phyloP scores from a whole-genome alignment of 2,797 vertebrate species.

The Falco concolor region DNA sequence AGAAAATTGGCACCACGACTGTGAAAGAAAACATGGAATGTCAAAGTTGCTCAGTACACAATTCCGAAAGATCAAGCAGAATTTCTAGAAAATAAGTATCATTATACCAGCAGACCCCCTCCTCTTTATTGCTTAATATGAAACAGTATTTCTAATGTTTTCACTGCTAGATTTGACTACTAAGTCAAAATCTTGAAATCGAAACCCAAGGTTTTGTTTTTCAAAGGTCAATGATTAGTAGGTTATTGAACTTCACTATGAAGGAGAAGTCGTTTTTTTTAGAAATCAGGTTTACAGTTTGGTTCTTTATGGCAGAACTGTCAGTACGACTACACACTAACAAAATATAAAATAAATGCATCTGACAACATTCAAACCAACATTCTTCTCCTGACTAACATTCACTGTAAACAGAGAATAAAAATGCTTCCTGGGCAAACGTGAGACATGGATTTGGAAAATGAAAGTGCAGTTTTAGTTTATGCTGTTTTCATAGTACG shows the following conservation, averaged over 20 bases:
- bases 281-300: background rate
- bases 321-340: background rate
- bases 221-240: background rate
- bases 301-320: background rate
- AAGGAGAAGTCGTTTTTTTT: background rate
- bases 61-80: background rate
- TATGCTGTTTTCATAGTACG: background rate
- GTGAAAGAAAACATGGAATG: slow-evolving; percentile 7
- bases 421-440: background rate
- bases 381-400: background rate
- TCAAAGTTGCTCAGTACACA: background rate
- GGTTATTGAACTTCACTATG: background rate
- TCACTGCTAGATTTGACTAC: background rate
- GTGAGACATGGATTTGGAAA: background rate
- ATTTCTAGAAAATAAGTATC: background rate
- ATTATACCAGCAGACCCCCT: too few species aligned
- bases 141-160: background rate
- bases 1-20: slow-evolving; percentile 95
- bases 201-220: background rate
- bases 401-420: background rate
- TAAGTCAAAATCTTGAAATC: background rate
- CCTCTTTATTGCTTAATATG: background rate
- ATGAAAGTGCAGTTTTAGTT: background rate
- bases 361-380: background rate
- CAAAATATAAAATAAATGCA: background rate